These are phyloP conservation scores for Alosa sapidissima DNA, from an alignment of 2,797 vertebrate genomes.

Conservation along the genomic window DNA sequence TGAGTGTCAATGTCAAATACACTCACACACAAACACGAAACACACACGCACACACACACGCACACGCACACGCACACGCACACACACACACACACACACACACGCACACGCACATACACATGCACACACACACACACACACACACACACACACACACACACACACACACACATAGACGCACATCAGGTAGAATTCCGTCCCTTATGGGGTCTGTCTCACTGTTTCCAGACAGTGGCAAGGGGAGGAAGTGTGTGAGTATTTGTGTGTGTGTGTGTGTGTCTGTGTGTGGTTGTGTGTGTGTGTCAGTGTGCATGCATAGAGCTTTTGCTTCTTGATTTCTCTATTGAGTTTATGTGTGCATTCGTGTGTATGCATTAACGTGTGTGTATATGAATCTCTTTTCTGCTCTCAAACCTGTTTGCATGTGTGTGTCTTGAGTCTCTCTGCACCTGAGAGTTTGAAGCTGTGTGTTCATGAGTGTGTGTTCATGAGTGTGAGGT, in stretches of 20 bases:
- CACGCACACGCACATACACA: background rate
- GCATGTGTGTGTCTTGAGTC: background rate
- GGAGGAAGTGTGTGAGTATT: background rate
- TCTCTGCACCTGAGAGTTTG: background rate
- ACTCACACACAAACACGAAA: background rate
- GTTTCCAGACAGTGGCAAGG: constrained; percentile 12
- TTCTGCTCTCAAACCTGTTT: background rate
- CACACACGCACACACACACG: background rate
- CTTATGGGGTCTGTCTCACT: background rate
- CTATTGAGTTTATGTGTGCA: too few relatives aligned
- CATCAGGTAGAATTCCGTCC: constrained; percentile 18
- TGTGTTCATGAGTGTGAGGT: background rate
- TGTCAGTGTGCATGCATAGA: background rate
- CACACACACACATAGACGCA: background rate
- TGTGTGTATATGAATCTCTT: background rate
- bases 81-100: background rate
- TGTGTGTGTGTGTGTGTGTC: background rate
- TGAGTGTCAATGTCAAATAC: background rate
- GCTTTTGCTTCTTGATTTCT: background rate
- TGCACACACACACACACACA: constrained; percentile 7
- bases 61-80: background rate
- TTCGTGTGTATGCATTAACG: background rate
- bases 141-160: constrained; percentile 13
- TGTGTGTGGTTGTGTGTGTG: background rate
- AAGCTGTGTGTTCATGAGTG: background rate